Conservation (phyloP, 2,888 invertebrate species). For the Invenusta paracnida region DNA sequence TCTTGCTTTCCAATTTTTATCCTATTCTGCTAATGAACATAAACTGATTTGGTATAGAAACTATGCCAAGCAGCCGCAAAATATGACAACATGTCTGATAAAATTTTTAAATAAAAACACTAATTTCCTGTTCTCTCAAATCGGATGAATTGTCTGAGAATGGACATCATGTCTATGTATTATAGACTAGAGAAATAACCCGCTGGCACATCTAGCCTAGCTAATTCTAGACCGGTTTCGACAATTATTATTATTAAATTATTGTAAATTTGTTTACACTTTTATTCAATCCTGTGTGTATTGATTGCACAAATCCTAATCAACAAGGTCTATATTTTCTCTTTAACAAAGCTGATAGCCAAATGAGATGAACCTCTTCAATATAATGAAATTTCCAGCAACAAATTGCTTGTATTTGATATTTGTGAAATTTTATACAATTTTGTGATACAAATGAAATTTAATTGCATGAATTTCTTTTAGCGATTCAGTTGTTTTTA, state of each 20-base stretch:
- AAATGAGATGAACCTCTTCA: constrained; percentile 39
- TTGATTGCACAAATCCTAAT: constrained; percentile 45
- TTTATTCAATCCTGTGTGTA: constrained; percentile 36
- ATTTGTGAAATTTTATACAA: background rate
- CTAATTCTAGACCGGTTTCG: no score
- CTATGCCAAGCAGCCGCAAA: constrained; percentile 49
- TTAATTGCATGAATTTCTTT: constrained; percentile 43
- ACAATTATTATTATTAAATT: no score
- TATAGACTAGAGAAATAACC: no score
- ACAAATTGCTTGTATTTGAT: background rate
- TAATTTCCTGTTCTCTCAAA: constrained; percentile 44
- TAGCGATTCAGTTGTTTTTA: constrained; percentile 43
- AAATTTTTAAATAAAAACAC: constrained; percentile 42
- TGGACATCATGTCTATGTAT: constrained; percentile 24
- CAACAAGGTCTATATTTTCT: constrained; percentile 39
- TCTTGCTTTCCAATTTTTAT: constrained; percentile 47
- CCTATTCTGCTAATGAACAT: constrained; percentile 48
- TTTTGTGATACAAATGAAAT: background rate
- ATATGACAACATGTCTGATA: constrained; percentile 45
- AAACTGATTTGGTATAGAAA: constrained; percentile 48
- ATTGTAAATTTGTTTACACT: no score
- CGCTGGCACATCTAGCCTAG: no score
- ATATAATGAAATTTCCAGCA: background rate
- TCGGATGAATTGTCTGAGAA: constrained; percentile 30
- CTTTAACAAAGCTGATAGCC: constrained; percentile 40